Evolutionary conservation across 2,888 invertebrate species (phyloP), one percentile per base, ranked within the genome.

Genomic region (Hydriomena furcata): DNA sequence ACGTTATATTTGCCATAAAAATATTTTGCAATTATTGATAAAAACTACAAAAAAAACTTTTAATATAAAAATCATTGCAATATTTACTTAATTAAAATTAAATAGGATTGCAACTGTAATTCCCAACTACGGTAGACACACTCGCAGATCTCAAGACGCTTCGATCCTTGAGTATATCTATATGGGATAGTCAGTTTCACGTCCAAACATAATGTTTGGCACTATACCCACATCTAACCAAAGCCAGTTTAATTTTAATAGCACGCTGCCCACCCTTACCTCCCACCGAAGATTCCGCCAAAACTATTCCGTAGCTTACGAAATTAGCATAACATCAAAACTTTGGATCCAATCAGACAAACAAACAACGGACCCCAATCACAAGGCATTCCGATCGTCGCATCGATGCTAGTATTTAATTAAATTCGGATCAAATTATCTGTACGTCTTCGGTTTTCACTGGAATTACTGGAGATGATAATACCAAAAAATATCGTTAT

Each of bases 371-470:
- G 54, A 57, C 61, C 56, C 58, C 51, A 60, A 58, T 55, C 52
- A 48, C 41, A 41, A 34, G 11, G 37, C 52, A 55, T 58, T 52
- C 57, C 59, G 53, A 61, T 61, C 48, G 54, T 37, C 61, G 75
- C 73, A 83, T 84, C 83, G 84, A 85, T 80, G 75, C 66, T 65
- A 63, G 65, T 66, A 65, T 79, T 82, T 78, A 75, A 88, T 88
- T 87, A 87, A 88, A 88, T 84, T 73, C 81, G 74, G 84, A 85
- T 84, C 87, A 84, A 85, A 86, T 86, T 85, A 83, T 81, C 73
- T 71, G 78, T 65, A 65, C 73, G 81, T 73, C 79, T 79, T 79
- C 52, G 43, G 30, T 35, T 42, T 12, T 6, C 6, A 21, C 2
- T 7, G 13, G 43, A 55, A 28, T 65, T 5, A 63, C 63, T 50